These are phyloP conservation scores for Lamprologus tigripictilis DNA, from an alignment of 2,113 vertebrate genomes.

Conservation along the genomic window DNA sequence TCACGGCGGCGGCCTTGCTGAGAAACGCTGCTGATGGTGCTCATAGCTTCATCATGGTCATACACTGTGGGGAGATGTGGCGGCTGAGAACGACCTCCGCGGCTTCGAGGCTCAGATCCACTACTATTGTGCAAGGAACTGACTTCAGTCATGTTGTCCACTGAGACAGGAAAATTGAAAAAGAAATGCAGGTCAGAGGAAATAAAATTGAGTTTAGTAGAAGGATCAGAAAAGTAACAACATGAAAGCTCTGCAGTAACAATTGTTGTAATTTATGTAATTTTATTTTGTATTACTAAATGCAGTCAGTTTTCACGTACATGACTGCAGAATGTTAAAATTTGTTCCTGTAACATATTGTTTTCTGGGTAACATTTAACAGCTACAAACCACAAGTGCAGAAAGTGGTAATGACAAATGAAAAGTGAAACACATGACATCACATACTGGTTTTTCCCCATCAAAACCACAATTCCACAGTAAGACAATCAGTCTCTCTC, in stretches of 20 bases:
- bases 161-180: constrained; percentile 25
- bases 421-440: not conserved
- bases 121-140: constrained; percentile 78
- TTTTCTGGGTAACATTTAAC: not conserved
- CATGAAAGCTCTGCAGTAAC: not conserved
- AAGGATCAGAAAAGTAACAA: not conserved
- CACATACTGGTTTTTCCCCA: not conserved
- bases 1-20: constrained; percentile 60
- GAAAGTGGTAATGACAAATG: not conserved
- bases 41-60: constrained; percentile 74
- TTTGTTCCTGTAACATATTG: not conserved
- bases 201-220: not conserved
- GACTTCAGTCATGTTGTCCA: constrained; percentile 79
- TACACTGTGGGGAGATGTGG: constrained; percentile 66
- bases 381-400: not conserved
- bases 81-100: constrained; percentile 60
- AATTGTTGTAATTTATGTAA: not conserved
- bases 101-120: constrained; percentile 54
- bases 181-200: not conserved
- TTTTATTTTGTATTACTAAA: not conserved
- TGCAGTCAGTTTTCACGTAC: not conserved
- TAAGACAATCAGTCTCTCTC: not conserved
- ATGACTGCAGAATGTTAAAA: not conserved
- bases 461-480: not conserved
- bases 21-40: constrained; percentile 75